Evolutionary conservation across 2,888 invertebrate species (phyloP).

Genomic region (Nomada fucata): DNA sequence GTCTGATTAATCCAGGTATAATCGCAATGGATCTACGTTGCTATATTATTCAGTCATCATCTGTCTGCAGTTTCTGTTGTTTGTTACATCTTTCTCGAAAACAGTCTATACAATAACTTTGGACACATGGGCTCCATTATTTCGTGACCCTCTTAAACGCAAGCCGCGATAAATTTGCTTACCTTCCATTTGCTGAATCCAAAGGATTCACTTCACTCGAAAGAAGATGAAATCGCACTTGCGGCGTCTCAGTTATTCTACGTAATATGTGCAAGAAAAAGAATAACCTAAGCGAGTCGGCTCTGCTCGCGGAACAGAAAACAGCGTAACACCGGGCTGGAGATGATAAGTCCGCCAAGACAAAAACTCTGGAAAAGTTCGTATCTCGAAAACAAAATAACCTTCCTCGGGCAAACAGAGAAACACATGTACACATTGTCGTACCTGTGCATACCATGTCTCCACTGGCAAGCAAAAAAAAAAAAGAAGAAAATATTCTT

Average conservation of each 20-base stretch:
- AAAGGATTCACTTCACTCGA: too few relatives aligned
- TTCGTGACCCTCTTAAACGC: background rate
- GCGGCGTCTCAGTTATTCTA: background rate
- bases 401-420: too few relatives aligned
- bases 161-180: background rate
- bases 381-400: background rate
- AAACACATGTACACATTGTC: too few relatives aligned
- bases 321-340: background rate
- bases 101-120: background rate
- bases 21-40: background rate
- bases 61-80: background rate
- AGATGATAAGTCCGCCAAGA: background rate
- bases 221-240: background rate
- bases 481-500: too few relatives aligned
- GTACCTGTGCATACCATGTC: too few relatives aligned
- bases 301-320: background rate
- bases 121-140: background rate
- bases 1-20: background rate
- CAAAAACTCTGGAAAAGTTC: background rate
- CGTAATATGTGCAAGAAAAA: too few relatives aligned
- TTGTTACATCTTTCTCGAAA: background rate
- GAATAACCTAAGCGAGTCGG: constrained; percentile 2
- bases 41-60: too few relatives aligned
- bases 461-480: too few relatives aligned
- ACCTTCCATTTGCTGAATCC: background rate